These are phyloP conservation scores for Cladorhizidae sp. DNA, from an alignment of 37 sponge, comb jelly and placozoan species.

Conservation along the genomic window DNA sequence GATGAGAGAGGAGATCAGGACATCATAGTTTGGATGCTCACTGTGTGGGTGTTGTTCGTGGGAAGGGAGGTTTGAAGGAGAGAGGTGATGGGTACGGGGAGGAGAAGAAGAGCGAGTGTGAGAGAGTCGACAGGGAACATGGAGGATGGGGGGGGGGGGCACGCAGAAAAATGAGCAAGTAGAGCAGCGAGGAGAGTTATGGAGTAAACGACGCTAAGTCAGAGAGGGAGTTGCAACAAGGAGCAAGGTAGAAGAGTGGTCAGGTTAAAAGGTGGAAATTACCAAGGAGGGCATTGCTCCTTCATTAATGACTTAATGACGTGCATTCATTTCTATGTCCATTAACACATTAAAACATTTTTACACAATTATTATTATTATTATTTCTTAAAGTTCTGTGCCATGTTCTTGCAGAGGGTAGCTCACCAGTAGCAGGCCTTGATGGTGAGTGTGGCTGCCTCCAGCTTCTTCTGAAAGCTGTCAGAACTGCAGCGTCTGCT, in stretches of 20 bases:
- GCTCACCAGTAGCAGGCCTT: conserved; percentile 86
- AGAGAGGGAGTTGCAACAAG: too few relatives aligned
- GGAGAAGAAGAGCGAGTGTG: background rate
- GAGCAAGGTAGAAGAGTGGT: too few relatives aligned
- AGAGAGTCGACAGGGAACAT: too few relatives aligned
- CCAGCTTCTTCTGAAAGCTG: conserved; percentile 77
- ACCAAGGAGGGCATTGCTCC: too few relatives aligned
- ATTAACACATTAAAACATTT: too few relatives aligned
- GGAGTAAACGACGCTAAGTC: background rate
- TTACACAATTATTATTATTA: too few relatives aligned
- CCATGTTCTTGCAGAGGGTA: background rate
- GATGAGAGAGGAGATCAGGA: conserved; percentile 80
- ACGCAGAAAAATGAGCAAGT: background rate
- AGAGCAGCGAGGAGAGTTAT: background rate
- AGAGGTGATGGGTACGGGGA: background rate
- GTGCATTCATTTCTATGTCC: too few relatives aligned
- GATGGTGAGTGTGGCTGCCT: conserved; percentile 61
- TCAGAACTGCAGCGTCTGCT: conserved; percentile 55
- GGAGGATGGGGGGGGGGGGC: too few relatives aligned
- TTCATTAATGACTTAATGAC: too few relatives aligned
- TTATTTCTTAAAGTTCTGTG: too few relatives aligned
- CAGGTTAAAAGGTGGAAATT: too few relatives aligned
- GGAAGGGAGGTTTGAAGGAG: background rate
- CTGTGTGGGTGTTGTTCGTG: conserved; percentile 30
- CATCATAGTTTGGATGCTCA: conserved; percentile 92